Conservation (phyloP, 2,113 vertebrate genomes). For the Saccopteryx leptura region DNA sequence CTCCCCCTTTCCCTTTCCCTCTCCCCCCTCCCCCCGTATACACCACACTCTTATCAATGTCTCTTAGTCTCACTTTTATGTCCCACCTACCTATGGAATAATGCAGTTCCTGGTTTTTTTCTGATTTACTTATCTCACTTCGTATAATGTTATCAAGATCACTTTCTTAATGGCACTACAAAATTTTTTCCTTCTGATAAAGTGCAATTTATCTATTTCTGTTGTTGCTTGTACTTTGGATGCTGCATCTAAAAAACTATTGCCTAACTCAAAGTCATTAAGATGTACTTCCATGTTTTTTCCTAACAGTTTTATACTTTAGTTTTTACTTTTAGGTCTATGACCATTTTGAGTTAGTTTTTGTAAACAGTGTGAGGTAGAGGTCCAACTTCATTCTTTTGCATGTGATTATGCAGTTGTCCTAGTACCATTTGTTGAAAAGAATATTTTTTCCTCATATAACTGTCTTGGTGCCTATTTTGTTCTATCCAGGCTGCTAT, state of each 20-base stretch:
- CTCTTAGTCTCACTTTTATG: too few species aligned
- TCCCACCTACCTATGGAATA: too few species aligned
- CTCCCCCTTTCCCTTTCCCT: too few species aligned
- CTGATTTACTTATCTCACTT: too few species aligned
- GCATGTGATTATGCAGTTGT: neutral
- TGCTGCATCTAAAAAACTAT: neutral
- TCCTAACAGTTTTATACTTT: neutral
- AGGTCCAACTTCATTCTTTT: neutral
- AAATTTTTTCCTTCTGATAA: neutral
- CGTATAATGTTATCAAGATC: too few species aligned
- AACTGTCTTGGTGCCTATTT: neutral
- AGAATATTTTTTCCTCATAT: neutral
- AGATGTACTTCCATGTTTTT: neutral
- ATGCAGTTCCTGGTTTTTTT: too few species aligned
- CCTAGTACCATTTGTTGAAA: neutral
- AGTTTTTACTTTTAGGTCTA: constrained; percentile 9
- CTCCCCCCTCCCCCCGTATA: too few species aligned
- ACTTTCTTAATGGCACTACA: constrained; percentile 1
- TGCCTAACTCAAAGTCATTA: neutral
- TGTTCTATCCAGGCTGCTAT: neutral
- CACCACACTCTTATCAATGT: too few species aligned
- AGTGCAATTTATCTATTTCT: neutral
- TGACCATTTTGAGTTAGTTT: neutral
- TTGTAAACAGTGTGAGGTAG: neutral
- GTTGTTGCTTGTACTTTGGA: constrained; percentile 22